Percentiles rank a stretch among this genome's conserved stretches.
Evolutionary conservation across 1,140 invertebrate species (phyloP).

Genomic region (Myzus persicae): DNA sequence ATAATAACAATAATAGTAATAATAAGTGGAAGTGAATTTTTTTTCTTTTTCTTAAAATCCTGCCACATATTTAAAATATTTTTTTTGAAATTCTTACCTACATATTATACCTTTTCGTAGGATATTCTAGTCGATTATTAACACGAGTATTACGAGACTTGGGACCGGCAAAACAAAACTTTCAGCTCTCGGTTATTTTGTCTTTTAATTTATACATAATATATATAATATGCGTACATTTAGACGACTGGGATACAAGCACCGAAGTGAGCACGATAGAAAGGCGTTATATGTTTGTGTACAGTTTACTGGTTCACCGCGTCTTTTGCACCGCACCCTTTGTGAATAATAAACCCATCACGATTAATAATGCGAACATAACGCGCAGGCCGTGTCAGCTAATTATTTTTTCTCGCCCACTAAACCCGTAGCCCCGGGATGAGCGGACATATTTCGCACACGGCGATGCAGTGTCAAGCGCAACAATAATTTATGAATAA

Average conservation of each 20-base stretch:
- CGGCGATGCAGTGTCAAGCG: background rate
- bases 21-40: no score
- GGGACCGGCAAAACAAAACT: background rate
- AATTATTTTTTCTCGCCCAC: background rate
- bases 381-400: background rate
- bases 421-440: background rate
- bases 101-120: background rate
- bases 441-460: background rate
- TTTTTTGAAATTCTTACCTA: background rate
- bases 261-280: no score
- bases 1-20: no score
- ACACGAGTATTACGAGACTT: background rate
- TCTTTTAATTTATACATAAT: background rate
- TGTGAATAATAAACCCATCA: background rate
- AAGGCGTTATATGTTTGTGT: background rate
- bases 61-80: no score
- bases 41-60: no score
- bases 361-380: background rate
- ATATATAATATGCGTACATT: background rate
- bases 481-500: background rate
- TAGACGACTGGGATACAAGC: background rate
- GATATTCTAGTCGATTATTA: background rate
- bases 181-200: background rate
- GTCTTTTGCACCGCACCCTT: background rate
- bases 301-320: background rate